Percentiles rank a stretch among this genome's conserved stretches.
Evolutionary conservation across 2,888 invertebrate species (phyloP).

Genomic region (Tenthredo amoena): DNA sequence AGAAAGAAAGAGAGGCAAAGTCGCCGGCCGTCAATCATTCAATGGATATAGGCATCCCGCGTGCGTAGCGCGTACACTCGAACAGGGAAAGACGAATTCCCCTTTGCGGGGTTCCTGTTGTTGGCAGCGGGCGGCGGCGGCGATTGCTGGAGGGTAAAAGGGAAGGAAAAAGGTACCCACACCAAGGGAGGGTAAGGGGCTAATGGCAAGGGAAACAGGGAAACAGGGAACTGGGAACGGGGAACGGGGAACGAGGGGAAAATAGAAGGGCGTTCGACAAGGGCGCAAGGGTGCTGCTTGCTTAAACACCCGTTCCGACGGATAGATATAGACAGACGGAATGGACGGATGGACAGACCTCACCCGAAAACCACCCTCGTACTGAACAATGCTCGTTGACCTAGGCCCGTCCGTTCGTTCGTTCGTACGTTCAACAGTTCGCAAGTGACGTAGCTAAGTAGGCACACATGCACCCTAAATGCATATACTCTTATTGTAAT

Average conservation of each 20-base stretch:
- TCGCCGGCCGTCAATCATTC: conserved; percentile 46
- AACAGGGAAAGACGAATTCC: conserved; percentile 37
- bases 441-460: conserved; percentile 17
- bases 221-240: neutral
- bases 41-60: conserved; percentile 40
- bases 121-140: conserved; percentile 9
- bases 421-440: neutral
- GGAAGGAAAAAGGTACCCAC: neutral
- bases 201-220: neutral
- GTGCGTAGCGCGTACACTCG: neutral
- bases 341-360: neutral
- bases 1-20: neutral
- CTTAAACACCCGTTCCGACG: conserved; percentile 41
- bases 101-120: conserved; percentile 13
- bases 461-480: neutral
- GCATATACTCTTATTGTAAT: neutral
- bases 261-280: conserved; percentile 24
- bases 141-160: neutral
- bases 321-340: neutral
- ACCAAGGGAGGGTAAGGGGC: neutral
- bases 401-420: conserved; percentile 32
- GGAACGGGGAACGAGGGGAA: neutral
- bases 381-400: conserved; percentile 47
- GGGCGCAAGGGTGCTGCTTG: conserved; percentile 36
- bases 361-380: conserved; percentile 38